Conservation (phyloP, 1,140 invertebrate genomes). For the Pachypeltis micranthus region DNA sequence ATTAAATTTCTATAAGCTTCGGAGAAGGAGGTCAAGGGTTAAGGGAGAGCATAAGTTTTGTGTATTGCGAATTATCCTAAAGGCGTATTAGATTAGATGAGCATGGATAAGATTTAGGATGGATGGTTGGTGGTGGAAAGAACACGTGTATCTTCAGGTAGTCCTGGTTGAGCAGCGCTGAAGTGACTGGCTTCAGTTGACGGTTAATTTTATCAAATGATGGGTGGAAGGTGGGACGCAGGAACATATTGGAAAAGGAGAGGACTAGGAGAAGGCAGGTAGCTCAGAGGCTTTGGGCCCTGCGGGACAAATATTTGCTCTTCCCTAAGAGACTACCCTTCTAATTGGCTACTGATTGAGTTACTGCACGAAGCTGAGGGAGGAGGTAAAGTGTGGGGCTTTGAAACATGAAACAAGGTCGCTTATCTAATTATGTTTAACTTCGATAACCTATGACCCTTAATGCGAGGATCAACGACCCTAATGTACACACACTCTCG, state of each 20-base stretch:
- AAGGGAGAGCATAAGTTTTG: too few species aligned
- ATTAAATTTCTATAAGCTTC: too few species aligned
- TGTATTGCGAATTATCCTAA: too few species aligned
- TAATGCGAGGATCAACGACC: slow-evolving; percentile 4
- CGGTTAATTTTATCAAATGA: slow-evolving; percentile 2
- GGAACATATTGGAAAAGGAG: too few species aligned
- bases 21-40: too few species aligned
- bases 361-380: neutral
- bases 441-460: slow-evolving; percentile 9
- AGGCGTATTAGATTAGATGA: neutral
- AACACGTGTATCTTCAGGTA: too few species aligned
- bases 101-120: neutral
- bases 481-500: neutral
- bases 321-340: neutral
- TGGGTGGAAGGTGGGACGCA: too few species aligned
- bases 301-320: slow-evolving; percentile 4
- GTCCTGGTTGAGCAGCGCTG: too few species aligned
- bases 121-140: too few species aligned
- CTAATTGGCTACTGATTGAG: slow-evolving; percentile 9
- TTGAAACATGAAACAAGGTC: slow-evolving; percentile 9
- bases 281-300: neutral
- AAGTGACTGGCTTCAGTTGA: neutral
- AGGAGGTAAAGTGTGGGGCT: neutral
- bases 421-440: slow-evolving; percentile 8
- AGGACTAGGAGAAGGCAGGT: neutral